A percentile compares a stretch with the other conserved stretches of the same genome.
These are phyloP conservation scores for Caenorhabditis sp. DNA, from an alignment of 2,888 invertebrate species.

Conservation along the genomic window DNA sequence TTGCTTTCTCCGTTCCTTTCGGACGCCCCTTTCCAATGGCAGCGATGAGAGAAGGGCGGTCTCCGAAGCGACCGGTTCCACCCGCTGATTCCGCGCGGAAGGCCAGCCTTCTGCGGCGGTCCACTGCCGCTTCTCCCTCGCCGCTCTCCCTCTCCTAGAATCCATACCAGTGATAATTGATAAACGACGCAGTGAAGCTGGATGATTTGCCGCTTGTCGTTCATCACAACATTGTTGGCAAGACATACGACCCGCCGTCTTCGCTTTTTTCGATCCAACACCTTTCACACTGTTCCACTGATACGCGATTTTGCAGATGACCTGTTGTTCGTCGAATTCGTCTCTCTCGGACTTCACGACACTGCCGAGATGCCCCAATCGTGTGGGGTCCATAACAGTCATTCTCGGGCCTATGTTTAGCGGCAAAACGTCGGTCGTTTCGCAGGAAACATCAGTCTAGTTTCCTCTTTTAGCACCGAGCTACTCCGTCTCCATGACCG, in stretches of 20 bases:
- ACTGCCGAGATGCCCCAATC: conserved; percentile 50
- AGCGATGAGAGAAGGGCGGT: conserved; percentile 24
- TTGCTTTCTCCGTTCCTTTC: conserved; percentile 33
- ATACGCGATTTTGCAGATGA: conserved; percentile 23
- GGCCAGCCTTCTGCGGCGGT: conserved; percentile 15
- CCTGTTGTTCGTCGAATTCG: conserved; percentile 50
- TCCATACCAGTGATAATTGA: conserved; percentile 27
- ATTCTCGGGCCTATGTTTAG: conserved; percentile 73
- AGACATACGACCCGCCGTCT: neutral
- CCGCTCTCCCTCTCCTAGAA: neutral
- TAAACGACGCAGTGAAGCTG: neutral
- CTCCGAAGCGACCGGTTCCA: conserved; percentile 35
- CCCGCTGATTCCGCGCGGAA: conserved; percentile 30
- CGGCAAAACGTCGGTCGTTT: conserved; percentile 65
- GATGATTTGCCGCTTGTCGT: conserved; percentile 8
- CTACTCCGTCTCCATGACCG: conserved; percentile 75
- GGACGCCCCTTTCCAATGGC: conserved; percentile 33
- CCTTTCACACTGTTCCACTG: neutral
- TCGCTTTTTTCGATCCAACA: conserved; percentile 25
- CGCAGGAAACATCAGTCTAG: neutral
- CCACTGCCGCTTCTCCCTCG: conserved; percentile 18
- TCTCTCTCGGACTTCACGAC: conserved; percentile 37
- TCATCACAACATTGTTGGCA: neutral
- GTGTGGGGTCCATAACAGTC: conserved; percentile 60
- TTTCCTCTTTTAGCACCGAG: conserved; percentile 68